Conservation (phyloP, 1,140 invertebrate genomes). For the Caenorhabditis briggsae region DNA sequence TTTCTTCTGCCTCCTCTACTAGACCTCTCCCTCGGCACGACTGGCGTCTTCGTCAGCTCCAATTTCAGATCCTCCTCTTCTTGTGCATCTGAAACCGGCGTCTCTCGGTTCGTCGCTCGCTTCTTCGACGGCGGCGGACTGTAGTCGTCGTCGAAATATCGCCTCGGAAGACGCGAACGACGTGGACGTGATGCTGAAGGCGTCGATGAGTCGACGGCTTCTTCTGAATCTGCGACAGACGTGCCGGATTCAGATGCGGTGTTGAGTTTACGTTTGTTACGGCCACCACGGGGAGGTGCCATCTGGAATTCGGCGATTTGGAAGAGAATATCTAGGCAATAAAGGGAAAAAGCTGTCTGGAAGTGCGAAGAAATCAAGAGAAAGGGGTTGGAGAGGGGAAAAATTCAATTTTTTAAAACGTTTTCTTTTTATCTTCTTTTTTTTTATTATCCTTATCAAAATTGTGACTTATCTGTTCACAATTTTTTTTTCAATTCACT, state of each 20-base stretch:
- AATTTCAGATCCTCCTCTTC: neutral
- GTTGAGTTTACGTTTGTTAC: neutral
- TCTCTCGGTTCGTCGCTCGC: neutral
- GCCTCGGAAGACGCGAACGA: slow-evolving; percentile 2
- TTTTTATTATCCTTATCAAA: no score
- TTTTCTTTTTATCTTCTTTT: no score
- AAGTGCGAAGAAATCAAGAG: neutral
- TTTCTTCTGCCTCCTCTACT: no score
- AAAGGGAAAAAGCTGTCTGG: neutral
- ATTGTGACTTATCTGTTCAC: no score
- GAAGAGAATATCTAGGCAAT: neutral
- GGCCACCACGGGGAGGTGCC: neutral
- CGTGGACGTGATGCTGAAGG: slow-evolving; percentile 13
- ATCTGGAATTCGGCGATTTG: slow-evolving; percentile 19
- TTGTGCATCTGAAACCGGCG: slow-evolving; percentile 13
- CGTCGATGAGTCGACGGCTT: neutral
- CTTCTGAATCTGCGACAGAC: slow-evolving; percentile 7
- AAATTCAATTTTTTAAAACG: neutral
- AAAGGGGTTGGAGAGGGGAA: neutral
- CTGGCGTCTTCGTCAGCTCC: neutral
- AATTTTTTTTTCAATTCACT: no score
- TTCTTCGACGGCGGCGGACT: slow-evolving; percentile 3
- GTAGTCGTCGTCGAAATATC: slow-evolving; percentile 23
- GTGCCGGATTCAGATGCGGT: slow-evolving; percentile 11
- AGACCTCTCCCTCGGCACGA: no score